phyloP scores from a whole-genome alignment of 2,888 invertebrate species.

The Julus scanicus region DNA sequence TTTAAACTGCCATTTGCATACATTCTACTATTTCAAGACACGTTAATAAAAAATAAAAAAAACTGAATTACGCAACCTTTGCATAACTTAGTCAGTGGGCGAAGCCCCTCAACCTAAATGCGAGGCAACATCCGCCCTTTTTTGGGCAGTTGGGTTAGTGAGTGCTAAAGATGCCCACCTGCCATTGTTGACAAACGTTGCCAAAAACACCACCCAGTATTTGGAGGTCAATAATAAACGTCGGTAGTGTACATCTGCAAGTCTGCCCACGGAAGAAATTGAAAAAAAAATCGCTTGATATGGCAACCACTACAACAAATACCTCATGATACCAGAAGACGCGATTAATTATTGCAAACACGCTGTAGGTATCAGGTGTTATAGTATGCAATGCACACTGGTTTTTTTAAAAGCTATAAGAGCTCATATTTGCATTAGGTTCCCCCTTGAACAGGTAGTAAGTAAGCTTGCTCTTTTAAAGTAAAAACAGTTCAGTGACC shows the following conservation, averaged over 20 bases:
- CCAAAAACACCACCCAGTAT: neutral
- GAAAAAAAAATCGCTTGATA: neutral
- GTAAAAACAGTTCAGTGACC: conserved; percentile 8
- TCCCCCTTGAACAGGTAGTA: neutral
- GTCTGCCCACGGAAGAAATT: neutral
- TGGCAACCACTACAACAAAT: neutral
- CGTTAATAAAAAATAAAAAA: too few relatives aligned
- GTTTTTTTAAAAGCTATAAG: neutral
- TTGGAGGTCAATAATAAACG: conserved; percentile 1
- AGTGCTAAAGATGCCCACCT: conserved; percentile 1
- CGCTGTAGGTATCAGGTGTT: neutral
- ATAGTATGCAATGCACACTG: neutral
- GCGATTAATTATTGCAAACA: too few relatives aligned
- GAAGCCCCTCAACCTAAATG: conserved; percentile 10
- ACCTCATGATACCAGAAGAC: too few relatives aligned
- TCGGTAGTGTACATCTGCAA: neutral
- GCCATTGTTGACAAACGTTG: neutral
- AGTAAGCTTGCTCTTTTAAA: neutral
- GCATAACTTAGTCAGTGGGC: neutral
- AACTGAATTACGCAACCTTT: neutral
- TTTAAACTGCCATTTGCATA: neutral
- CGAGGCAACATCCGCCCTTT: neutral
- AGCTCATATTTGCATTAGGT: neutral
- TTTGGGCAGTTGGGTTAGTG: neutral
- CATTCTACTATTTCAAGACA: neutral